Percentiles rank a stretch among this genome's conserved stretches.
phyloP scores from a whole-genome alignment of 2,888 invertebrate genomes.

The Coremacera marginata region DNA sequence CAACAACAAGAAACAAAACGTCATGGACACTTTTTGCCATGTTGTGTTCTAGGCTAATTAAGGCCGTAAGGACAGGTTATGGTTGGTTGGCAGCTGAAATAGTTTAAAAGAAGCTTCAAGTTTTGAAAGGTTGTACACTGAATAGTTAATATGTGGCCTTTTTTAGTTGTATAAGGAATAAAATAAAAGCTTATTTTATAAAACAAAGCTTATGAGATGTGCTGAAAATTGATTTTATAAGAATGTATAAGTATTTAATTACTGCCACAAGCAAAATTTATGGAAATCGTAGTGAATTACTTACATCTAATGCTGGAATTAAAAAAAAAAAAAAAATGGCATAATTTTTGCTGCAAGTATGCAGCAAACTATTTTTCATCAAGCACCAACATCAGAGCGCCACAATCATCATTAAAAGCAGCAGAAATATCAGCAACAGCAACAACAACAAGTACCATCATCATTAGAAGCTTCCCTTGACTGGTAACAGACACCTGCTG shows the following conservation, averaged over 20 bases:
- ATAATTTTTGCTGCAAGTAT: conserved; percentile 15
- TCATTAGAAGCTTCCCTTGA: neutral
- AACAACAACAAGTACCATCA: conserved; percentile 5
- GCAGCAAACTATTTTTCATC: conserved; percentile 23
- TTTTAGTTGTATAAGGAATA: no score
- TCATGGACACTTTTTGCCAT: neutral
- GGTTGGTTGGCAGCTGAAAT: no score
- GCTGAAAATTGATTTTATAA: no score
- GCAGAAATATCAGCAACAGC: conserved; percentile 11
- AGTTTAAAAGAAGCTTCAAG: neutral
- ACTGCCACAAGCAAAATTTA: neutral
- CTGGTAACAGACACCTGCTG: conserved; percentile 10
- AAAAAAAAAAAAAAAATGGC: neutral
- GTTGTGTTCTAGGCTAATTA: neutral
- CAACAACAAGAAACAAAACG: neutral
- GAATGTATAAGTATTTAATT: neutral
- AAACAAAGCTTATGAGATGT: no score
- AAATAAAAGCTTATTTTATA: no score
- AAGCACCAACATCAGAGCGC: conserved; percentile 3
- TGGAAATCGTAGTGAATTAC: neutral
- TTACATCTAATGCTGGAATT: neutral
- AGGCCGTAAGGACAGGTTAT: no score
- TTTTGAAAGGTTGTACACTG: neutral
- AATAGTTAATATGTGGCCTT: neutral
- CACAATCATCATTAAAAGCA: conserved; percentile 31